A percentile compares a stretch with the other conserved stretches of the same genome.
Conservation (phyloP, 2,113 vertebrate species). For the Silurus asotus region DNA sequence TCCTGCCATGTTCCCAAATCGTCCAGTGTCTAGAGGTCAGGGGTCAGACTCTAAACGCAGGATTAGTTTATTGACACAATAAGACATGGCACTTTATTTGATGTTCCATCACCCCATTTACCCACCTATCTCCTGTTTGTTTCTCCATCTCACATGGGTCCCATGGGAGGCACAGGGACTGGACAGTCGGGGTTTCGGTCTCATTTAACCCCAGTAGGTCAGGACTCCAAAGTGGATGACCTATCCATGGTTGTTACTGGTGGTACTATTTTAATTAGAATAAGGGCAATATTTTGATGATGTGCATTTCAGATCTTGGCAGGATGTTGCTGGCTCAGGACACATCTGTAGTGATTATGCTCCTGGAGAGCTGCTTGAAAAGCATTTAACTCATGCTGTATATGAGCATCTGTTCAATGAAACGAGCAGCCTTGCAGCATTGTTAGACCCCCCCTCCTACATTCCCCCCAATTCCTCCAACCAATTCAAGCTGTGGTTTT, state of each 20-base stretch:
- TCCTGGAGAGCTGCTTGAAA: constrained; percentile 52
- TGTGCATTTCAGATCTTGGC: constrained; percentile 26
- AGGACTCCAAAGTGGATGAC: not conserved
- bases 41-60: constrained; percentile 73
- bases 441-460: not conserved
- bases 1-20: constrained; percentile 59
- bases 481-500: constrained; percentile 14
- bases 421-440: constrained; percentile 40
- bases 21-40: constrained; percentile 63
- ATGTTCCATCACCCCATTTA: constrained; percentile 67
- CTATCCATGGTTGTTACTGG: constrained; percentile 17
- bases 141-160: constrained; percentile 66
- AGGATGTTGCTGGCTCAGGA: constrained; percentile 46
- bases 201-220: constrained; percentile 34
- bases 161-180: constrained; percentile 56
- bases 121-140: constrained; percentile 57
- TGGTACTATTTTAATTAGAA: constrained; percentile 30
- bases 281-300: constrained; percentile 16
- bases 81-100: constrained; percentile 78
- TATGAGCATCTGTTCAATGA: constrained; percentile 48
- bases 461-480: not conserved
- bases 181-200: not conserved
- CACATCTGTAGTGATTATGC: constrained; percentile 52
- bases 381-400: constrained; percentile 49
- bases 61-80: constrained; percentile 81